Conservation (phyloP, 2,888 invertebrate genomes). For the Cylindroiulus punctatus region DNA sequence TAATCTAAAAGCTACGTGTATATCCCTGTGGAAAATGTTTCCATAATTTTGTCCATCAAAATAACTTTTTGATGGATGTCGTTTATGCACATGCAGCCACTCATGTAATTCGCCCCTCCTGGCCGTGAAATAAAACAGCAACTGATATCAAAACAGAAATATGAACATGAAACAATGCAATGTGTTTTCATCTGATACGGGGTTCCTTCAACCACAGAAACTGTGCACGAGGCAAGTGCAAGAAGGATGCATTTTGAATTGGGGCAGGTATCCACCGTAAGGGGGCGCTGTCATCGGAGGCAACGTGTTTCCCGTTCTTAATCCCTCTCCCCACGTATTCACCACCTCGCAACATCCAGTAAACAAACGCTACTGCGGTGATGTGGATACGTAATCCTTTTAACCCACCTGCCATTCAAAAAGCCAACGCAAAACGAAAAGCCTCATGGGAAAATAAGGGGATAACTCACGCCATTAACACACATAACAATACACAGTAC, state of each 20-base stretch:
- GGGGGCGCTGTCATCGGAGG: neutral
- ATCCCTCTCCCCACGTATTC: conserved; percentile 20
- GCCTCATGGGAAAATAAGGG: neutral
- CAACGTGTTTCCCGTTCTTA: neutral
- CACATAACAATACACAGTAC: neutral
- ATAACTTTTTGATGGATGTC: no score
- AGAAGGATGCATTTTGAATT: neutral
- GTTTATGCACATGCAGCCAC: no score
- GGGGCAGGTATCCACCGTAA: neutral
- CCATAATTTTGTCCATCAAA: no score
- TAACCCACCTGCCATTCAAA: conserved; percentile 47
- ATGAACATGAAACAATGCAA: no score
- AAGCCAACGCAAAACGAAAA: conserved; percentile 44
- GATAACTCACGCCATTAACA: conserved; percentile 29
- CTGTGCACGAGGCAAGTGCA: no score
- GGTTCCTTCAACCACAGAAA: no score
- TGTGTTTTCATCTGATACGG: no score
- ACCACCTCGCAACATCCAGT: conserved; percentile 2
- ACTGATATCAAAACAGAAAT: no score
- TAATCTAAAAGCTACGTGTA: no score
- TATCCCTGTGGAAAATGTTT: no score
- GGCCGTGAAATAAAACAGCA: no score
- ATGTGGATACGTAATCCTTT: conserved; percentile 45
- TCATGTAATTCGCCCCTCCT: no score
- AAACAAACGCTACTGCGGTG: conserved; percentile 28